Conservation (phyloP, 2,797 vertebrate species). For the Acanthurus leucopareius region DNA sequence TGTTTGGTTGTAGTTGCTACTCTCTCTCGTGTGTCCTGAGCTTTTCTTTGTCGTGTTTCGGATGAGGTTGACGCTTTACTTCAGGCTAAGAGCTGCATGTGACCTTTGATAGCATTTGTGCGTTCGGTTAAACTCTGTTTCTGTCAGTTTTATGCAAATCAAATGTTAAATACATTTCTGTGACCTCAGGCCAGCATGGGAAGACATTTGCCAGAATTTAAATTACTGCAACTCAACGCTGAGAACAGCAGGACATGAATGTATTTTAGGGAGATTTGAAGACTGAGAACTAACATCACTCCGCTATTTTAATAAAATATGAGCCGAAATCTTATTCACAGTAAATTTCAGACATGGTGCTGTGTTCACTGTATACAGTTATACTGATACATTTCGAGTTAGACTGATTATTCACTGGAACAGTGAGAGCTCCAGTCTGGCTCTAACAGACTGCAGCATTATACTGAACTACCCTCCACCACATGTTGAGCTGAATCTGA, state of each 20-base stretch:
- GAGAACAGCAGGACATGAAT: neutral
- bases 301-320: neutral
- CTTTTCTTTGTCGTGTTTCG: neutral
- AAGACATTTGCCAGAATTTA: neutral
- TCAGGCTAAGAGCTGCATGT: conserved; percentile 8
- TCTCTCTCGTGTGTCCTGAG: too few species aligned
- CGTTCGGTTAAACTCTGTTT: neutral
- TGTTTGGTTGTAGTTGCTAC: too few species aligned
- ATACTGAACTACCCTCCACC: neutral
- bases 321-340: neutral
- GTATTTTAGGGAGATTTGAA: neutral
- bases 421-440: neutral
- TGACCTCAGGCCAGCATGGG: conserved; percentile 12
- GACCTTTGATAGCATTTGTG: conserved; percentile 10
- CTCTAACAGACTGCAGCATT: neutral
- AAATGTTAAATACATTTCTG: conserved; percentile 15
- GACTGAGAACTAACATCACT: neutral
- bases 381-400: neutral
- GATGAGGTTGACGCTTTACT: neutral
- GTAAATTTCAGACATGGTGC: neutral
- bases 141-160: conserved; percentile 28
- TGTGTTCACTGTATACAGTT: neutral
- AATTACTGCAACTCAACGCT: neutral
- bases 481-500: conserved; percentile 15
- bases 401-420: neutral